Conservation (phyloP, 1,140 invertebrate species). For the Magallana angulata region DNA sequence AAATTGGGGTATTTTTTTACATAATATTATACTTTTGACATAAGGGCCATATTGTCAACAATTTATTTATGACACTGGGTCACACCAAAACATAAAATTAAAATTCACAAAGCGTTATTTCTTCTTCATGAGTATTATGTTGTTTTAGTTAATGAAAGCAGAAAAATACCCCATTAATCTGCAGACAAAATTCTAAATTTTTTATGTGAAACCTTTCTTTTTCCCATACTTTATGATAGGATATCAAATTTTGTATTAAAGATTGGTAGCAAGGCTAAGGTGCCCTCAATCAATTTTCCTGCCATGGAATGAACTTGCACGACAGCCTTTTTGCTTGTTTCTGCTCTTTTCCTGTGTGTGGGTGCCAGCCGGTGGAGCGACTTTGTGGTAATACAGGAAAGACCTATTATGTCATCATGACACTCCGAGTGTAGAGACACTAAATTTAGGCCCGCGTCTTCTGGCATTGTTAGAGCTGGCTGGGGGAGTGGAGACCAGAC, state of each 20-base stretch:
- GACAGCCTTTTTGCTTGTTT: not conserved
- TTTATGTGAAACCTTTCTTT: not conserved
- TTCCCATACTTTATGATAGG: not conserved
- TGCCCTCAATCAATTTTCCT: conserved; percentile 11
- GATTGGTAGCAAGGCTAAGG: not conserved
- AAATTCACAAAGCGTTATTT: too few relatives aligned
- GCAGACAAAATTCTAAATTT: not conserved
- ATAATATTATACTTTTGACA: too few relatives aligned
- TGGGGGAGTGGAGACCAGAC: not conserved
- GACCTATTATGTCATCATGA: not conserved
- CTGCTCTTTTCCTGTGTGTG: not conserved
- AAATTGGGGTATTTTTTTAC: too few relatives aligned
- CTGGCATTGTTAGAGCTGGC: not conserved
- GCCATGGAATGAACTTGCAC: not conserved
- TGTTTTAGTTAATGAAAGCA: too few relatives aligned
- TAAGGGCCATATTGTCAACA: too few relatives aligned
- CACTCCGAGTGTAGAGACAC: not conserved
- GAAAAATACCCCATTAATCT: not conserved
- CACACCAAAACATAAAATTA: too few relatives aligned
- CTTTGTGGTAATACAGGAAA: not conserved
- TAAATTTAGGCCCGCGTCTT: not conserved
- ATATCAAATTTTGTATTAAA: conserved; percentile 33
- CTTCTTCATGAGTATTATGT: too few relatives aligned
- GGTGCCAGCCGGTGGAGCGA: not conserved
- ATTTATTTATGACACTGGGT: too few relatives aligned